Evolutionary conservation across 1,140 invertebrate species (phyloP).

Genomic region (Drosophila nikananu): DNA sequence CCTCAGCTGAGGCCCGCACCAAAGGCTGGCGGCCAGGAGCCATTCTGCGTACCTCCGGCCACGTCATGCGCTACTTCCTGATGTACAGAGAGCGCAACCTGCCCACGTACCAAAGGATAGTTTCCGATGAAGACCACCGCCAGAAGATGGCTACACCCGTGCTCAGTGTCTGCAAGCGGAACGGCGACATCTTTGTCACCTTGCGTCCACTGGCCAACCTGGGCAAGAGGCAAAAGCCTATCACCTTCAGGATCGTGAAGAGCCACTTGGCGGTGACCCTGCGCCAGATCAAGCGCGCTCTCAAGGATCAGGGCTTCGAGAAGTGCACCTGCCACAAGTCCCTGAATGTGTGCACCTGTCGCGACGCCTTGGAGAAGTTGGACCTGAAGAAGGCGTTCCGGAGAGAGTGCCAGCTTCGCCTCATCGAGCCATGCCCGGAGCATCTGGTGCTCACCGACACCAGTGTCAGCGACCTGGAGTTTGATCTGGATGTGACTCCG

Average conservation of each 20-base stretch:
- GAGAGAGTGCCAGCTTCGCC: constrained; percentile 41
- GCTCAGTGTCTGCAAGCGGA: constrained; percentile 66
- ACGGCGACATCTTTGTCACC: constrained; percentile 70
- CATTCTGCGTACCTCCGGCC: constrained; percentile 57
- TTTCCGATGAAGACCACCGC: background rate
- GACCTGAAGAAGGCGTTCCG: constrained; percentile 48
- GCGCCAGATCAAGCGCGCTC: constrained; percentile 47
- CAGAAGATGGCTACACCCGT: constrained; percentile 26
- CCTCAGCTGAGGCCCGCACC: constrained; percentile 21
- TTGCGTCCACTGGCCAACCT: constrained; percentile 49
- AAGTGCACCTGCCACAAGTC: constrained; percentile 77
- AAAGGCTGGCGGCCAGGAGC: constrained; percentile 74
- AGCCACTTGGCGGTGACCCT: constrained; percentile 49
- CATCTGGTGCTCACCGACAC: constrained; percentile 72
- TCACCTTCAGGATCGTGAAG: constrained; percentile 73
- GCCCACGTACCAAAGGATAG: constrained; percentile 4
- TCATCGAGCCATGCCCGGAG: constrained; percentile 48
- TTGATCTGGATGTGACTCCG: constrained; percentile 68
- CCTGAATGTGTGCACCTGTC: constrained; percentile 68
- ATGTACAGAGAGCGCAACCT: constrained; percentile 21
- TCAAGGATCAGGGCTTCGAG: constrained; percentile 63
- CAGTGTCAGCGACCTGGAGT: constrained; percentile 75
- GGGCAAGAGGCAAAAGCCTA: constrained; percentile 60
- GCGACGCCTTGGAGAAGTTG: constrained; percentile 55
- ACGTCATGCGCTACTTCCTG: constrained; percentile 73